Base-by-base conservation (phyloP, 2,113 vertebrate genomes). In the Synchiropus splendidus region DNA sequence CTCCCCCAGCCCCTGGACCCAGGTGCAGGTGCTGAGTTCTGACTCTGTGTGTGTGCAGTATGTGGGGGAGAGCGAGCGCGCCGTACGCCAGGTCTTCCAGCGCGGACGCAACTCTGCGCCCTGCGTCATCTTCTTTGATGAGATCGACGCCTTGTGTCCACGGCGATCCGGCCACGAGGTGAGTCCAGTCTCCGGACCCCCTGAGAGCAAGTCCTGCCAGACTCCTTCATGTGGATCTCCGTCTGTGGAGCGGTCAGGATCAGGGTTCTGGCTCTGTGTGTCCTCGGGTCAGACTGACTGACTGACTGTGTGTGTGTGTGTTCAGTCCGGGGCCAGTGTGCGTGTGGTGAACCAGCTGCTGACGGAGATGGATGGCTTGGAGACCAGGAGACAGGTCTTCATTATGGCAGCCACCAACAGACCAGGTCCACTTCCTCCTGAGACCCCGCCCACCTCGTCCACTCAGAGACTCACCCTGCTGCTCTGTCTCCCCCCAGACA, bases 111-210 rank as follows among this genome's bases (percentile, higher is more conserved):
- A 90, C 78, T 98, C 94, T 0, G 86, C 92, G 0, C 95, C 95
- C 0, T 99, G 95, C 4, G 93, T 98, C n/a, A 95, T 99, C 64
- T 98, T 99, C 70, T 99, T 99, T 30, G 95, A 99, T 48, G 95
- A 98, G 80, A 81, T 99, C 0, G 95, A 99, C 35, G 92, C 94
- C 6, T 81, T 99, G 52, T 99, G 95, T 63, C 94, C 95, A 40
- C 87, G 92, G 1, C 89, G 95, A n/a, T 97, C 92, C 9, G 91
- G 90, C 32, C 83, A 79, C 13, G 93, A 98, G 80, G 95, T 97
- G 46, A 85, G 80, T 35, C 9, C 1, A 12, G 21, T 27, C 21
- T 27, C 8, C n/a, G n/a, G n/a, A n/a, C n/a, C n/a, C n/a, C n/a
- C n/a, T n/a, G n/a, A n/a, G n/a, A n/a, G n/a, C n/a, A n/a, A n/a